Evolutionary conservation across 2,113 vertebrate genomes (phyloP).

Genomic region (Scytalopus superciliaris): DNA sequence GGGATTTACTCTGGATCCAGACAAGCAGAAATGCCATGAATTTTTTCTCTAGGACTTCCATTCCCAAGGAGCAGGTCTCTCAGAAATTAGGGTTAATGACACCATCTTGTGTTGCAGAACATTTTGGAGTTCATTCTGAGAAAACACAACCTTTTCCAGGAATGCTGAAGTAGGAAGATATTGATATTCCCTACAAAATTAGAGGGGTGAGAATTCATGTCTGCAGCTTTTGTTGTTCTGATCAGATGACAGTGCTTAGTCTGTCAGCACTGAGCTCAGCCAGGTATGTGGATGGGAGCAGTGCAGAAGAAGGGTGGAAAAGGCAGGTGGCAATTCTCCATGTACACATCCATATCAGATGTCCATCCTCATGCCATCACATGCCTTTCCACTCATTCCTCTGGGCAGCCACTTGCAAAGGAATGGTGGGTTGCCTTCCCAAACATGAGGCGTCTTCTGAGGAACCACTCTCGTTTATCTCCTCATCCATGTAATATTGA

Average conservation of each 20-base stretch:
- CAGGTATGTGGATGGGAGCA: neutral
- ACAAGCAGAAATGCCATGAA: neutral
- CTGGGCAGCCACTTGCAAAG: neutral
- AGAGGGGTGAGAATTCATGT: neutral
- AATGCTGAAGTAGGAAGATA: neutral
- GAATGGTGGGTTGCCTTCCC: neutral
- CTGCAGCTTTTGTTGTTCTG: neutral
- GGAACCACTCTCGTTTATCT: neutral
- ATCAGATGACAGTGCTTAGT: neutral
- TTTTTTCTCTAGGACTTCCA: neutral
- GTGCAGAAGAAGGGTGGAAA: neutral
- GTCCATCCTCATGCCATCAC: neutral
- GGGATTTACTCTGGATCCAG: neutral
- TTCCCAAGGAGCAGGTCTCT: neutral
- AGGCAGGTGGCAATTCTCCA: neutral
- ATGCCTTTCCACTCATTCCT: neutral
- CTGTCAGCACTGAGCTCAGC: neutral
- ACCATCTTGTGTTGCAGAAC: neutral
- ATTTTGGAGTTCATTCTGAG: neutral
- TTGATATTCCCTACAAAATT: neutral
- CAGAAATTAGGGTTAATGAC: neutral
- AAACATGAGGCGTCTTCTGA: neutral
- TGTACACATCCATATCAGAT: neutral
- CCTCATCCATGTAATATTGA: neutral
- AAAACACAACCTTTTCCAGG: neutral